Conservation (phyloP, 2,888 invertebrate genomes). For the Ormyrus thymus region DNA sequence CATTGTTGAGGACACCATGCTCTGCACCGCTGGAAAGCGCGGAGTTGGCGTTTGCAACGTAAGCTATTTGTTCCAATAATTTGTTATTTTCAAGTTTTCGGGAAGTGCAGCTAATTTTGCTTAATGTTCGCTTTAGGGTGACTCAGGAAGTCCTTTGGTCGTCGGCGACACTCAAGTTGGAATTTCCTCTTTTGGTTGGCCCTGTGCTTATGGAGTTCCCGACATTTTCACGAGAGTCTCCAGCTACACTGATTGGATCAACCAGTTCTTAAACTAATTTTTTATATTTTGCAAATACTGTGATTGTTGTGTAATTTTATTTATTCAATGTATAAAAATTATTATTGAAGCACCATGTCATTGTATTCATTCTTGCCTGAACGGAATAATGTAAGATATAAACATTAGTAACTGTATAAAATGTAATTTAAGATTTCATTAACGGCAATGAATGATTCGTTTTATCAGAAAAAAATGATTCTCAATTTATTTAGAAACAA, state of each 20-base stretch:
- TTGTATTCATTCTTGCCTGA: no score
- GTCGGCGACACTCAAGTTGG: slow-evolving; percentile 66
- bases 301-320: no score
- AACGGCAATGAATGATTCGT: no score
- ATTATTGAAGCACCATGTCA: no score
- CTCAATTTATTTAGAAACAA: no score
- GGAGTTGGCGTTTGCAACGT: slow-evolving; percentile 81
- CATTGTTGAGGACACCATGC: slow-evolving; percentile 75
- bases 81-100: background rate
- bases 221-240: slow-evolving; percentile 74
- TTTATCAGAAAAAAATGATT: no score
- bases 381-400: no score
- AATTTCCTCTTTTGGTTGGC: slow-evolving; percentile 75
- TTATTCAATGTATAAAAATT: no score
- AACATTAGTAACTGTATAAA: no score
- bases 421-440: no score
- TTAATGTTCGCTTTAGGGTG: slow-evolving; percentile 18
- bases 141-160: slow-evolving; percentile 36
- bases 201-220: slow-evolving; percentile 73
- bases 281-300: no score
- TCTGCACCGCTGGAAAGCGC: slow-evolving; percentile 78
- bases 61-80: slow-evolving; percentile 64
- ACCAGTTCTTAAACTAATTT: slow-evolving; percentile 43
- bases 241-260: slow-evolving; percentile 72
- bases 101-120: background rate